Evolutionary conservation across 2,888 invertebrate species (phyloP).

Genomic region (Hylaea fasciaria): DNA sequence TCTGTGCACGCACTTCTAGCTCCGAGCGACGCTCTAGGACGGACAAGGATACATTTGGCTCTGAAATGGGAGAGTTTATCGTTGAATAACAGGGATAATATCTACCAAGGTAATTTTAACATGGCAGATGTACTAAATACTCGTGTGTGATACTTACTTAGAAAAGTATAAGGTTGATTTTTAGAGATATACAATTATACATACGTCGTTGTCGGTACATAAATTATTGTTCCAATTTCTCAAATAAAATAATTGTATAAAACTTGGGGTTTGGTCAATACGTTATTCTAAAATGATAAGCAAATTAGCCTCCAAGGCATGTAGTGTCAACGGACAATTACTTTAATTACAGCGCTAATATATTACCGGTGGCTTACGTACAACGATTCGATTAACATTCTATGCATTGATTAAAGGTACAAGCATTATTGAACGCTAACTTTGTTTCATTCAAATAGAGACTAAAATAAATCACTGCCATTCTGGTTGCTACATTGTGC

Average conservation of each 20-base stretch:
- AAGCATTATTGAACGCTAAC: constrained; percentile 8
- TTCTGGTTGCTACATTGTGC: constrained; percentile 3
- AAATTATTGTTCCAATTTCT: neutral
- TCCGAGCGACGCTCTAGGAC: constrained; percentile 69
- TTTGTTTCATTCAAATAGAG: constrained; percentile 18
- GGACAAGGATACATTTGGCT: constrained; percentile 69
- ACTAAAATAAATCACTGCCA: constrained; percentile 19
- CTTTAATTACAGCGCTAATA: constrained; percentile 35
- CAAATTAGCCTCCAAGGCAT: constrained; percentile 26
- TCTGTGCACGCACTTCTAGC: constrained; percentile 72
- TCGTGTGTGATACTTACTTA: too few species aligned
- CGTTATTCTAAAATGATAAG: constrained; percentile 26
- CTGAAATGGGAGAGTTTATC: constrained; percentile 51
- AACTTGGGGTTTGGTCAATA: constrained; percentile 7
- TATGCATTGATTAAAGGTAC: constrained; percentile 18
- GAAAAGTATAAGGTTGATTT: too few species aligned
- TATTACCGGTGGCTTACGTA: constrained; percentile 23
- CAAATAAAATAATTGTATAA: constrained; percentile 2
- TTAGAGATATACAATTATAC: too few species aligned
- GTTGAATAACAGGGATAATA: neutral
- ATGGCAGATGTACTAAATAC: too few species aligned
- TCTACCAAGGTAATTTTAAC: neutral
- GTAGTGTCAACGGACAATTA: constrained; percentile 26
- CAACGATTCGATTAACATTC: constrained; percentile 37
- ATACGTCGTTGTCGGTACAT: too few species aligned